Evolutionary conservation across 2,888 invertebrate genomes (phyloP), one percentile per base, ranked within the genome.

Genomic region (Agrilus mali): DNA sequence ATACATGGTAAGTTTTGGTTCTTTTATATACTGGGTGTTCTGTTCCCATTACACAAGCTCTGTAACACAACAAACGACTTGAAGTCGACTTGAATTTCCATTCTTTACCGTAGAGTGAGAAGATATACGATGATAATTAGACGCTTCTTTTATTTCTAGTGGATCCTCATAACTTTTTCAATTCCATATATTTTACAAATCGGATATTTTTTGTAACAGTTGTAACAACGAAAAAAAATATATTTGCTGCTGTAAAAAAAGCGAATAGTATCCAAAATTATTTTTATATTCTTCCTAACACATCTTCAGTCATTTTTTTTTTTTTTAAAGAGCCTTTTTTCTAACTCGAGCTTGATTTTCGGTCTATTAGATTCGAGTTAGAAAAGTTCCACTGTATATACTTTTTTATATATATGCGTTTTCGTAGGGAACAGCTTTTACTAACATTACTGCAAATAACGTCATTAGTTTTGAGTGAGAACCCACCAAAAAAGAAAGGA

Each of bases 371-470:
- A 17, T 17, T 17, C 17, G 17, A 17, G 22, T 22, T 22, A n/a
- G n/a, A n/a, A n/a, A n/a, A n/a, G n/a, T n/a, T n/a, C n/a, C n/a
- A n/a, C n/a, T n/a, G n/a, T 22, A 22, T 6, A 22, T 10, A 10
- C 10, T 10, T 27, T 10, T 27, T 27, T 27, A 10, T 27, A 27
- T 27, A 27, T 27, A 2, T 15, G 17, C 12, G 27, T 27, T 45
- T 50, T 55, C 62, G 44, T 66, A 86, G 86, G 86, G 90, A 93
- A 61, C 90, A 92, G 64, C 68, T 93, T 47, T 63, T 93, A 44
- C 62, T 86, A 51, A 90, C 95, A 37, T 69, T 96, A 52, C 70
- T 96, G 42, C 90, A 92, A 72, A 86, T 96, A 48, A 95, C 95
- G 3, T 88, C 92, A 0, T 73, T 89, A 46, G 89, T 94, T 39